These are phyloP conservation scores for Ormyrus labotus DNA, from an alignment of 2,888 invertebrate genomes.

Conservation along the genomic window DNA sequence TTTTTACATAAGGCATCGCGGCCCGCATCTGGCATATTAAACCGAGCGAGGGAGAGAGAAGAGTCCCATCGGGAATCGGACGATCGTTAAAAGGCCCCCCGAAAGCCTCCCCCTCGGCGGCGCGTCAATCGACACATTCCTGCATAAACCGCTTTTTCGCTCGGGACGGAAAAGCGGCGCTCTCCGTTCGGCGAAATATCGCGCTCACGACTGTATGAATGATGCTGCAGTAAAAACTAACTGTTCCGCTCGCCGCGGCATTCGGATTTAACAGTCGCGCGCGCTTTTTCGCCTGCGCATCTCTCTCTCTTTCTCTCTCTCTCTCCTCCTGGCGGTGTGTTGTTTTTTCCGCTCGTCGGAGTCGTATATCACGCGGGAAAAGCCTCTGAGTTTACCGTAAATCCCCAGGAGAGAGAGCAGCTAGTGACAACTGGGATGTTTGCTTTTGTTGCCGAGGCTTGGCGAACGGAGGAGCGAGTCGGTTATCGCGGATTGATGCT, in stretches of 20 bases:
- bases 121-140: not conserved
- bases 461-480: too few relatives aligned
- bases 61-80: too few relatives aligned
- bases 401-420: not conserved
- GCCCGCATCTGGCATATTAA: too few relatives aligned
- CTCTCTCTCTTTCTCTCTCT: constrained; percentile 17
- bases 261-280: constrained; percentile 23
- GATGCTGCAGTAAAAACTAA: constrained; percentile 52
- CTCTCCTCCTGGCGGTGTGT: too few relatives aligned
- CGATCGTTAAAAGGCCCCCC: not conserved
- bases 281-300: constrained; percentile 28
- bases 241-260: constrained; percentile 37
- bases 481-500: too few relatives aligned
- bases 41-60: too few relatives aligned
- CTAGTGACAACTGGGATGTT: too few relatives aligned
- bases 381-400: constrained; percentile 25
- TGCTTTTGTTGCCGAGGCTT: too few relatives aligned
- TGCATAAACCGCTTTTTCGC: too few relatives aligned
- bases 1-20: too few relatives aligned
- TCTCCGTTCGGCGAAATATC: not conserved
- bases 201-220: constrained; percentile 20
- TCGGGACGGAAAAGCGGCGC: too few relatives aligned
- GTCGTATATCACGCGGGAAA: constrained; percentile 32
- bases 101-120: not conserved
- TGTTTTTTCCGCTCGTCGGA: not conserved